Percentiles rank a stretch among this genome's conserved stretches.
Conservation (phyloP, 2,113 vertebrate species). For the Nerophis ophidion region DNA sequence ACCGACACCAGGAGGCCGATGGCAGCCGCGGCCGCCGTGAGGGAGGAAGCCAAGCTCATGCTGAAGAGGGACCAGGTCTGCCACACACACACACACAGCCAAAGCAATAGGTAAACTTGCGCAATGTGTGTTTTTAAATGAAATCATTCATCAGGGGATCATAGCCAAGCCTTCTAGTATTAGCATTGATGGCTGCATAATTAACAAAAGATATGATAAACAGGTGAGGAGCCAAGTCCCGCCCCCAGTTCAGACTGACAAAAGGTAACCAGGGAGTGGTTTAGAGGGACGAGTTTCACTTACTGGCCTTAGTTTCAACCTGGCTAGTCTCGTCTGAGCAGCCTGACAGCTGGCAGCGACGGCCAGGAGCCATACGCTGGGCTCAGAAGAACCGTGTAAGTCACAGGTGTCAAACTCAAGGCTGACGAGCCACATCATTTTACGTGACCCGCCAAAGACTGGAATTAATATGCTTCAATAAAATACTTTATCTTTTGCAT, state of each 20-base stretch:
- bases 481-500: no score
- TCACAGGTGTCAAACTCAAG: no score
- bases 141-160: background rate
- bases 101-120: background rate
- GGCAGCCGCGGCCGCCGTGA: constrained; percentile 73
- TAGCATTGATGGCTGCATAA: background rate
- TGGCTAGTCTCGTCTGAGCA: constrained; percentile 33
- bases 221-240: background rate
- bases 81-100: background rate
- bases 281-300: constrained; percentile 14
- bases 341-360: constrained; percentile 23
- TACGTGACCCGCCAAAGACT: no score
- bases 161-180: background rate
- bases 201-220: background rate
- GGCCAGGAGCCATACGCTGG: background rate
- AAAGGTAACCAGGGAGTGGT: constrained; percentile 33
- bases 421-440: no score
- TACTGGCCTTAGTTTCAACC: constrained; percentile 16
- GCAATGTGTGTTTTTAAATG: background rate
- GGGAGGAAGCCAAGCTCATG: constrained; percentile 63
- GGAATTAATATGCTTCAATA: no score
- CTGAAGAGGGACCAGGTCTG: constrained; percentile 77
- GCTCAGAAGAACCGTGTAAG: no score
- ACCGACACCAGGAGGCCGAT: constrained; percentile 72
- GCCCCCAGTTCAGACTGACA: constrained; percentile 10